Evolutionary conservation across 2,113 vertebrate species (phyloP), one percentile per base, ranked within the genome.

Genomic region (Lonchura striata): DNA sequence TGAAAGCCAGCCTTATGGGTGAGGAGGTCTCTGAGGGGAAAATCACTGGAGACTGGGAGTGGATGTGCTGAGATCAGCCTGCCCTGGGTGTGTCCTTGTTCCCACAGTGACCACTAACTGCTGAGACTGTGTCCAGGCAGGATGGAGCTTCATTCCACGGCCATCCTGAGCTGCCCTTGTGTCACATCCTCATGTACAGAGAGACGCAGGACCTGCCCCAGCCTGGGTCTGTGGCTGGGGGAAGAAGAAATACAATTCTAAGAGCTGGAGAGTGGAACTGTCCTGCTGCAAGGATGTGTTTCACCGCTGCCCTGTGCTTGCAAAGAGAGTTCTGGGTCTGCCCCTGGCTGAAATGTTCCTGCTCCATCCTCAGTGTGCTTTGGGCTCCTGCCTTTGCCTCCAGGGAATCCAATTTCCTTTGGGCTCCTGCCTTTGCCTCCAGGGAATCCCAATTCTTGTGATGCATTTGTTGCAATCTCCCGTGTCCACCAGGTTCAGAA

Each of bases 81-180:
- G 53, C 13, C 39, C 44, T 59, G 12, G 6, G 0, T 31, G 9
- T 59, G 15, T 23, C 52, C 52, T 30, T 70, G 9, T 28, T 74
- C 39, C 39, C 1, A 1, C 18, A 13, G 27, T n/a, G 25, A 33
- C 15, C 16, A 6, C 47, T 74, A 71, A 44, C 4, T 30, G 24
- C 42, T 68, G 60, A 50, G 69, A 5, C 13, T 20, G 16, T 15
- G 7, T 33, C 81, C 31, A 10, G 4, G 59, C 31, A 33, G 60
- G 33, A 11, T 5, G 54, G 68, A 86, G 22, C 41, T 84, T 15
- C 1, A 1, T 4, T 31, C 74, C 59, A 42, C 0, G 7, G n/a
- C 42, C 64, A 37, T 13, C 50, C 59, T 13, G 4, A 27, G 54
- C 14, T 35, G 68, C 13, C 14, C 31, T 21, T 31, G 19, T 44